Conservation (phyloP, 2,113 vertebrate genomes). For the Diphyllodes magnificus region DNA sequence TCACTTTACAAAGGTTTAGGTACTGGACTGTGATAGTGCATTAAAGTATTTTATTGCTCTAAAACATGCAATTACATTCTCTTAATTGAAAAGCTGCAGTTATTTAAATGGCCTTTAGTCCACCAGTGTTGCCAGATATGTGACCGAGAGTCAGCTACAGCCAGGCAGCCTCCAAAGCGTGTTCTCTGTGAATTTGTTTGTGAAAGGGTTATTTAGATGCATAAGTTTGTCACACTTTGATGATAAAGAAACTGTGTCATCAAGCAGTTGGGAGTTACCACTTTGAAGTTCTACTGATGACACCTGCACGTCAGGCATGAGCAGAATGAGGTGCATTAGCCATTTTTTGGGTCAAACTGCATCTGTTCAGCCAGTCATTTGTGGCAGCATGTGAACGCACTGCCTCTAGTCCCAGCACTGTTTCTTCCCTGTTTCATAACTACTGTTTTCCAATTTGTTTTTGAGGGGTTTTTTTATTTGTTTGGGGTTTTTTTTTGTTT, state of each 20-base stretch:
- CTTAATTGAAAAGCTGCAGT: background rate
- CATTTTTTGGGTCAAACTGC: background rate
- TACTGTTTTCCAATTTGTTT: background rate
- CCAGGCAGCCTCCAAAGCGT: background rate
- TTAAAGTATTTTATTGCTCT: background rate
- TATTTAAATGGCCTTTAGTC: background rate
- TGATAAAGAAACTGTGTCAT: background rate
- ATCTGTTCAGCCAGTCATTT: background rate
- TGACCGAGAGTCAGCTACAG: background rate
- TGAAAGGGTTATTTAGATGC: background rate
- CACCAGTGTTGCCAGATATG: background rate
- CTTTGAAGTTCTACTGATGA: background rate
- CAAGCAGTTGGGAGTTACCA: background rate
- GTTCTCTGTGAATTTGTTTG: background rate
- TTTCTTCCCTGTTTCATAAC: background rate
- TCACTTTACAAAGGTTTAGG: background rate
- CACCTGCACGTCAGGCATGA: fast-evolving
- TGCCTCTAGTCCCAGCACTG: background rate
- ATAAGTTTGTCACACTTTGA: background rate
- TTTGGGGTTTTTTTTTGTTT: background rate
- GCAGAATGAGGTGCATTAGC: background rate
- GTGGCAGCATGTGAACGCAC: background rate
- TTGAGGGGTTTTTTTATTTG: background rate
- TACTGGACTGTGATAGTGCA: background rate
- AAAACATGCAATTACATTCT: background rate